Conservation (phyloP, 2,888 invertebrate genomes). For the Noctua janthe region DNA sequence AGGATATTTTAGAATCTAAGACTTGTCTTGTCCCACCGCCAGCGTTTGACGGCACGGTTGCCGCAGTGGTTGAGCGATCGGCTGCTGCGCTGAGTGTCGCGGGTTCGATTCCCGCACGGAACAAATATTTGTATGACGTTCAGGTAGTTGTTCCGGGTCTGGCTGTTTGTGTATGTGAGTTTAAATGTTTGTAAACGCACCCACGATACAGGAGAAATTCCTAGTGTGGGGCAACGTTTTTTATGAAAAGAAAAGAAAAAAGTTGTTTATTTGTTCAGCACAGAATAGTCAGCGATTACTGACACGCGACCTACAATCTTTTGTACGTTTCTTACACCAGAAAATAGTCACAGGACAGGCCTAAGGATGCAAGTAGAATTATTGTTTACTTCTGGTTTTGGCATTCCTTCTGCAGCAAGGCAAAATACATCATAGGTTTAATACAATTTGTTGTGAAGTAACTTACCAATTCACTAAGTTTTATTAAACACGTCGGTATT, state of each 20-base stretch:
- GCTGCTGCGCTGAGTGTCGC: too few species aligned
- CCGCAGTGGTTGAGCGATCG: too few species aligned
- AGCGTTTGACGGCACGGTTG: not conserved
- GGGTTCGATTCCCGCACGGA: too few species aligned
- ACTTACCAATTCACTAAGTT: constrained; percentile 86
- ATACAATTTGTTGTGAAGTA: not conserved
- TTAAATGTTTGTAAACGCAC: too few species aligned
- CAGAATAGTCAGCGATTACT: not conserved
- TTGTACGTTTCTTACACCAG: not conserved
- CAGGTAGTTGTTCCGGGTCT: too few species aligned
- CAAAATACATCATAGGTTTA: not conserved
- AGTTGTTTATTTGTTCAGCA: not conserved
- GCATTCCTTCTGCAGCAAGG: not conserved
- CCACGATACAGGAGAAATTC: too few species aligned
- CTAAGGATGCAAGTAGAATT: not conserved
- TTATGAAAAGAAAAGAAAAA: too few species aligned
- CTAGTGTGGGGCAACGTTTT: too few species aligned
- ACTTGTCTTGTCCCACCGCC: not conserved
- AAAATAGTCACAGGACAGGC: not conserved
- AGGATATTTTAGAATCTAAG: not conserved
- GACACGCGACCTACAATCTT: not conserved
- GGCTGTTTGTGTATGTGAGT: too few species aligned
- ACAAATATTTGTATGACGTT: too few species aligned
- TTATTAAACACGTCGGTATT: constrained; percentile 87
- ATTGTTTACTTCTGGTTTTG: not conserved